Evolutionary conservation across 2,113 vertebrate species (phyloP).

Genomic region (Pluvianellus socialis): DNA sequence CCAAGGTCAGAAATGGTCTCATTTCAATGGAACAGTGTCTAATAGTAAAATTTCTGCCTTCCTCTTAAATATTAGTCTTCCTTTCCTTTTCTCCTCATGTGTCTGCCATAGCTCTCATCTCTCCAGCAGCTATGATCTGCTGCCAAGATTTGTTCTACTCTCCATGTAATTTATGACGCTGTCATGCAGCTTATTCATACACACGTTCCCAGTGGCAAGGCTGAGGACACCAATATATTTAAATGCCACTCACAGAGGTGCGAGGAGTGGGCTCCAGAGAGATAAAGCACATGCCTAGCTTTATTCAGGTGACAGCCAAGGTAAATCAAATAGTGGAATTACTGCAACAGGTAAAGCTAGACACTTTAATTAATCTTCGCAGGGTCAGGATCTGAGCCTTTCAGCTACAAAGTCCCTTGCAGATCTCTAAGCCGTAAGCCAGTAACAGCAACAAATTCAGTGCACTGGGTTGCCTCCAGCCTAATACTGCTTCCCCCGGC

Average conservation of each 20-base stretch:
- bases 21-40: background rate
- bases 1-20: background rate
- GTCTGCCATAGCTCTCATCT: conserved; percentile 34
- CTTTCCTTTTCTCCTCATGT: conserved; percentile 33
- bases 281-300: background rate
- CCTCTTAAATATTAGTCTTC: conserved; percentile 36
- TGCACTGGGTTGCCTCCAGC: background rate
- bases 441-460: background rate
- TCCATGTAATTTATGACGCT: conserved; percentile 32
- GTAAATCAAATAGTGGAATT: background rate
- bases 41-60: conserved; percentile 16
- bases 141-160: conserved; percentile 39
- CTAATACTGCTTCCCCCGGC: background rate
- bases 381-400: background rate
- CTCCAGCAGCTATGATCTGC: conserved; percentile 27
- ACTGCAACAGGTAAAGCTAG: background rate
- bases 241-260: background rate
- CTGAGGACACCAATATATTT: background rate
- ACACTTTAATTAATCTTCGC: background rate
- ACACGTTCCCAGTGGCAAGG: background rate
- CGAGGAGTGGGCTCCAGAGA: rapidly evolving
- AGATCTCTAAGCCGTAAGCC: background rate
- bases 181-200: conserved; percentile 18
- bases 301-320: background rate
- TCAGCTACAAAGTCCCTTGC: background rate